Base-by-base conservation (phyloP, 2,888 invertebrate genomes). In the Ormyrus pomaceus region DNA sequence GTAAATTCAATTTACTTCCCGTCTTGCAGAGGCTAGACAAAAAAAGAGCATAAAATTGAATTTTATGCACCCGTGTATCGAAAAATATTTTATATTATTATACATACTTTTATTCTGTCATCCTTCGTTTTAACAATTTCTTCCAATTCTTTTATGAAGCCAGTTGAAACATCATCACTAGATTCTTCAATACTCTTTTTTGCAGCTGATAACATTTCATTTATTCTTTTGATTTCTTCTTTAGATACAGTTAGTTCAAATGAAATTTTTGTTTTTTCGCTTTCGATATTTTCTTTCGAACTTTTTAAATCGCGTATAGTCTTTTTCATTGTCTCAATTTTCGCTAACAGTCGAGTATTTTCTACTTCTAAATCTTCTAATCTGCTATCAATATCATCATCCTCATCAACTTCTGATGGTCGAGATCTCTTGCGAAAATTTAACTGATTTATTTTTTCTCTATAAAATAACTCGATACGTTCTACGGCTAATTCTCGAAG, bases 391-490 rank as follows among this genome's bases (percentile, higher is more conserved):
- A 74, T 70, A 5, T 82, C 79, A 0, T 80, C 80, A 4, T 50
- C 69, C 2, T 69, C 77, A 6, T 66, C 74, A 46, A 6, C n/a
- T 2, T 46, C 5, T 1, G 83, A 83, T 0, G 83, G 59, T 0
- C 86, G 84, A 34, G 83, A 82, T 8, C 85, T 82, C 68, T 85
- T 87, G 62, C 85, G 85, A 19, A 69, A 79, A 8, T 55, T 82
- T 5, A 86, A 11, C 53, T 87, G 73, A 45, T 83, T 77, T 34
- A 87, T 75, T 81, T 89, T 86, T 62, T 87, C 83, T 65, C 88
- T 86, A 61, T 89, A 90, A 83, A 86, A 88, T 6, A 83, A 81
- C 75, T 88, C 87, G 3, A 89, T 83, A 51, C 84, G 86, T 61
- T 86, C 84, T 11, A 90, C 83, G 5, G 87, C 84, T 85, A 87